These are phyloP conservation scores for Macrophya alboannulata DNA, from an alignment of 2,888 invertebrate genomes.

Conservation along the genomic window DNA sequence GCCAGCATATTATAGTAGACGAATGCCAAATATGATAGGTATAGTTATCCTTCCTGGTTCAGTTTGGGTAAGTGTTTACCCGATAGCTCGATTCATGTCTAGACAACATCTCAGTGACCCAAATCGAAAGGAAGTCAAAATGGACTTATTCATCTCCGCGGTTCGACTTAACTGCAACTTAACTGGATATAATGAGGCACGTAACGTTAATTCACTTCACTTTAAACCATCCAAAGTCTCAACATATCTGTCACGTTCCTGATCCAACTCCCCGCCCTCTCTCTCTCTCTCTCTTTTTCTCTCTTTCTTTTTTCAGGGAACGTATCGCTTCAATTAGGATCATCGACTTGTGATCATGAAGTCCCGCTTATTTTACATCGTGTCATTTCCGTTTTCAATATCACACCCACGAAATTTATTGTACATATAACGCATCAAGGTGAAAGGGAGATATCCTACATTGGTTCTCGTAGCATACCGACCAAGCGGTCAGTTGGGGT, in stretches of 20 bases:
- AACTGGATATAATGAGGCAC: constrained; percentile 67
- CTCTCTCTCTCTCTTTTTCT: neutral
- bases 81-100: constrained; percentile 32
- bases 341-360: constrained; percentile 12
- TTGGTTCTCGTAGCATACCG: constrained; percentile 31
- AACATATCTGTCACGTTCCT: constrained; percentile 28
- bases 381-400: constrained; percentile 3
- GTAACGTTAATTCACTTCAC: constrained; percentile 66
- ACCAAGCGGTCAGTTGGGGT: constrained; percentile 64
- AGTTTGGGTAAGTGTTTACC: neutral
- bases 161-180: constrained; percentile 57
- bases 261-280: neutral
- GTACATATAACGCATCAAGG: neutral
- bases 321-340: neutral
- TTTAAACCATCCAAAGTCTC: constrained; percentile 59
- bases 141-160: constrained; percentile 16
- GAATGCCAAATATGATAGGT: neutral
- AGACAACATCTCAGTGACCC: constrained; percentile 32
- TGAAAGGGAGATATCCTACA: constrained; percentile 20
- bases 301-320: neutral
- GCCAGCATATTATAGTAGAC: neutral
- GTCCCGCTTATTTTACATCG: neutral
- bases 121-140: constrained; percentile 38
- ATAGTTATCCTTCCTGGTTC: neutral
- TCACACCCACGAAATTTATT: constrained; percentile 5